A percentile compares a stretch with the other conserved stretches of the same genome.
These are phyloP conservation scores for Equus quagga DNA, from an alignment of 2,113 vertebrate genomes.

Conservation along the genomic window DNA sequence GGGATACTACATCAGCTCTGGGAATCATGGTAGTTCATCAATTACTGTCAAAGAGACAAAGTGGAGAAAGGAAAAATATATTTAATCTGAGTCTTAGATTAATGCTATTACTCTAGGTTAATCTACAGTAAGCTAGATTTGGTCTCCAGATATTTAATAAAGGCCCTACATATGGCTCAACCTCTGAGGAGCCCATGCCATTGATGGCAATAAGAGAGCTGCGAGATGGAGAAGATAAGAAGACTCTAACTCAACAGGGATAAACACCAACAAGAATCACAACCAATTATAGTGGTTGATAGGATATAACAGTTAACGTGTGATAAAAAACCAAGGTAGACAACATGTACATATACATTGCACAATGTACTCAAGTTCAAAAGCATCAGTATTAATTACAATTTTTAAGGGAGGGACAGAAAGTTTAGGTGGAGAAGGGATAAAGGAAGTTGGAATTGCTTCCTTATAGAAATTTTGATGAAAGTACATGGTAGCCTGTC, in stretches of 20 bases:
- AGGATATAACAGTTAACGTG: slow-evolving; percentile 48
- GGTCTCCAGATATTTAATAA: slow-evolving; percentile 67
- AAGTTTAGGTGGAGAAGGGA: background rate
- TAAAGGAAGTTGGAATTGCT: background rate
- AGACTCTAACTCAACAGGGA: slow-evolving; percentile 50
- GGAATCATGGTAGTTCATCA: slow-evolving; percentile 55
- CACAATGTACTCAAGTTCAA: background rate
- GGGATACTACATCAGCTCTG: slow-evolving; percentile 54
- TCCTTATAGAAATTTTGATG: slow-evolving; percentile 2
- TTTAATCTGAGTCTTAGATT: slow-evolving; percentile 68
- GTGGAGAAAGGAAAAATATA: slow-evolving; percentile 67
- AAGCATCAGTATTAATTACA: slow-evolving; percentile 41
- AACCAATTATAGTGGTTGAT: slow-evolving; percentile 53
- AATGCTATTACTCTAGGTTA: slow-evolving; percentile 59
- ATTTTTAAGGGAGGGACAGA: slow-evolving; percentile 21
- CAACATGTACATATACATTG: background rate
- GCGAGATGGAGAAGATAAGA: slow-evolving; percentile 64
- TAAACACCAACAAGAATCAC: slow-evolving; percentile 36
- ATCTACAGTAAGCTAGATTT: slow-evolving; percentile 65
- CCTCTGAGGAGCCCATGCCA: slow-evolving; percentile 60
- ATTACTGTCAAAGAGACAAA: slow-evolving; percentile 74
- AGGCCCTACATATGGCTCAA: slow-evolving; percentile 53
- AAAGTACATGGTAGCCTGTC: background rate
- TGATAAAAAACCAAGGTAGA: slow-evolving; percentile 64
- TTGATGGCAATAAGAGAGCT: slow-evolving; percentile 57